A percentile compares a stretch with the other conserved stretches of the same genome.
These are phyloP conservation scores for Sternarchorhynchus goeldii DNA, from an alignment of 2,797 vertebrate genomes.

Conservation along the genomic window DNA sequence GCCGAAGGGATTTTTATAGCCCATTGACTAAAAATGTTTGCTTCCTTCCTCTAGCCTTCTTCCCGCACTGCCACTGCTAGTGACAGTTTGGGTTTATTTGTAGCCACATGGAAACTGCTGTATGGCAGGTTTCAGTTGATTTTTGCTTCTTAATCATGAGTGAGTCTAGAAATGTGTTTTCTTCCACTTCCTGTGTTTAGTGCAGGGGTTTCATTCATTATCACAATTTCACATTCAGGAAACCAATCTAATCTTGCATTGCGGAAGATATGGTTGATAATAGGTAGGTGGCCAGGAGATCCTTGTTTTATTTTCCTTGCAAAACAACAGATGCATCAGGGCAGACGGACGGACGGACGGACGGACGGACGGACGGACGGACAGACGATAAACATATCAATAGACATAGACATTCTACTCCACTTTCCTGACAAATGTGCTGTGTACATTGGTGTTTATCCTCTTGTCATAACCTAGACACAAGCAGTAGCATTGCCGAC, in stretches of 20 bases:
- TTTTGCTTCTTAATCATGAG: slow-evolving; percentile 38
- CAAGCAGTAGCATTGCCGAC: slow-evolving; percentile 21
- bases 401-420: not conserved
- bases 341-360: not conserved
- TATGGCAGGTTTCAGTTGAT: slow-evolving; percentile 29
- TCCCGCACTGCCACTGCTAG: slow-evolving; percentile 19
- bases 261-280: slow-evolving; percentile 40
- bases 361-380: not conserved
- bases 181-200: slow-evolving; percentile 29
- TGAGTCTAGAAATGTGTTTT: slow-evolving; percentile 30
- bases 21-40: slow-evolving; percentile 43
- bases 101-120: slow-evolving; percentile 24
- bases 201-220: slow-evolving; percentile 51
- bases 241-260: slow-evolving; percentile 34
- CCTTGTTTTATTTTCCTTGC: slow-evolving; percentile 34
- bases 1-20: slow-evolving; percentile 35
- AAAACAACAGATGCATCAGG: slow-evolving; percentile 16
- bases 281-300: slow-evolving; percentile 37
- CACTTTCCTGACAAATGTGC: slow-evolving; percentile 26
- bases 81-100: slow-evolving; percentile 50
- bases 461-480: slow-evolving; percentile 35
- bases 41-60: slow-evolving; percentile 21
- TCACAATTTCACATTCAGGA: slow-evolving; percentile 45
- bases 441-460: slow-evolving; percentile 30
- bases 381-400: not conserved